Evolutionary conservation across 2,888 invertebrate species (phyloP).

Genomic region (Coleophora deauratella): DNA sequence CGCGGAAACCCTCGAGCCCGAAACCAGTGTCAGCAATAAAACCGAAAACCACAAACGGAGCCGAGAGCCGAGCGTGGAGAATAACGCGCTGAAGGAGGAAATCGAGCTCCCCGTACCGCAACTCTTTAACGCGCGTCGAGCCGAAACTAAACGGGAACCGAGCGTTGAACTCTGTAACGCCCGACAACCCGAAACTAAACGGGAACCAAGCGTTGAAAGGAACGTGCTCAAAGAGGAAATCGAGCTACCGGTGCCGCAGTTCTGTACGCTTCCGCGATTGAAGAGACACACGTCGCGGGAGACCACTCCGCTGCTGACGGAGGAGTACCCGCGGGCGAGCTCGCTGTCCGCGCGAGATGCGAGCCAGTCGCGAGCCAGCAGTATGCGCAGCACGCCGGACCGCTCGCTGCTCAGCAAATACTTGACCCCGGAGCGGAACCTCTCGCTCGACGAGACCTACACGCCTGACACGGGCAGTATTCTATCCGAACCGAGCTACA

Average conservation of each 20-base stretch:
- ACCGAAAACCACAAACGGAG: too few relatives aligned
- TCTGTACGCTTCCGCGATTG: conserved; percentile 48
- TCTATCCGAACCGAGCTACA: conserved; percentile 51
- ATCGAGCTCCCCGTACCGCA: too few relatives aligned
- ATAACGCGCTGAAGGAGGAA: too few relatives aligned
- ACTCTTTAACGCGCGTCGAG: not conserved
- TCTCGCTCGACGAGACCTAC: conserved; percentile 44
- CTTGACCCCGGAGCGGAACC: conserved; percentile 56
- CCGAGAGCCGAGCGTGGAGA: too few relatives aligned
- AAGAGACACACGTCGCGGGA: conserved; percentile 31
- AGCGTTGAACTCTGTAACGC: not conserved
- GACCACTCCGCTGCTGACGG: conserved; percentile 18
- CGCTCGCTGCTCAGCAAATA: conserved; percentile 74
- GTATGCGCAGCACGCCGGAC: conserved; percentile 50
- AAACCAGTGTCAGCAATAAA: too few relatives aligned
- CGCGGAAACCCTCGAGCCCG: not conserved
- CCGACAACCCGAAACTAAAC: conserved; percentile 3
- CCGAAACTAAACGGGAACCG: not conserved
- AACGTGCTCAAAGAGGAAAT: conserved; percentile 3
- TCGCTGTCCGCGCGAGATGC: conserved; percentile 13
- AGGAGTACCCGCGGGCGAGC: conserved; percentile 4
- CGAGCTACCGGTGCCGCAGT: conserved; percentile 28
- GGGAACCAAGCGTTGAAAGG: too few relatives aligned
- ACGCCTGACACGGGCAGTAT: conserved; percentile 44
- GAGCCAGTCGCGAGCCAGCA: conserved; percentile 24